These are phyloP conservation scores for Thymelicus sylvestris DNA, from an alignment of 2,888 invertebrate species.

Conservation along the genomic window DNA sequence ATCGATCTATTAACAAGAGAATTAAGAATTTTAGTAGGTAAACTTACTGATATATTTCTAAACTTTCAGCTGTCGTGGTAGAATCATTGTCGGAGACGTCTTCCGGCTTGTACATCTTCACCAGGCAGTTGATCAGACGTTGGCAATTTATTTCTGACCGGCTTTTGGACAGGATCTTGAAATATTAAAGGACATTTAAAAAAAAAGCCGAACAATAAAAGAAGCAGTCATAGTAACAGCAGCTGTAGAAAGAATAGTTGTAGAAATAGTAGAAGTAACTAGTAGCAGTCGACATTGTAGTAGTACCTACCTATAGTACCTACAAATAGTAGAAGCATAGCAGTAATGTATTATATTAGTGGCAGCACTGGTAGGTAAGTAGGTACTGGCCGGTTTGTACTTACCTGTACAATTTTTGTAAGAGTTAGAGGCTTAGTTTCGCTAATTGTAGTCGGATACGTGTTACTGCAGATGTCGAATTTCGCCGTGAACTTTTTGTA, in stretches of 20 bases:
- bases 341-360: too few species aligned
- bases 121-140: conserved; percentile 88
- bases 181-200: conserved; percentile 23
- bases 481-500: conserved; percentile 83
- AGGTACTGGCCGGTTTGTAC: neutral
- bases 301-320: too few species aligned
- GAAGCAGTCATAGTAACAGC: too few species aligned
- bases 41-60: conserved; percentile 89
- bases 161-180: conserved; percentile 86
- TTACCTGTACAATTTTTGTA: conserved; percentile 89
- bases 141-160: conserved; percentile 89
- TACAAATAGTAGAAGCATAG: too few species aligned
- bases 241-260: too few species aligned
- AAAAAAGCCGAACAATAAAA: too few species aligned
- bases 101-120: conserved; percentile 87
- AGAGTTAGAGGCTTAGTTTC: conserved; percentile 89
- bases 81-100: conserved; percentile 80
- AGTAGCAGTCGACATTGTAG: too few species aligned
- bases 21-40: too few species aligned
- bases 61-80: conserved; percentile 87
- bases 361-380: neutral
- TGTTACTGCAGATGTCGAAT: conserved; percentile 89
- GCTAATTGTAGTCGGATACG: conserved; percentile 89
- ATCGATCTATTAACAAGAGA: too few species aligned
- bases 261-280: too few species aligned